phyloP scores from a whole-genome alignment of 2,113 vertebrate genomes.

The Tetrax tetrax region DNA sequence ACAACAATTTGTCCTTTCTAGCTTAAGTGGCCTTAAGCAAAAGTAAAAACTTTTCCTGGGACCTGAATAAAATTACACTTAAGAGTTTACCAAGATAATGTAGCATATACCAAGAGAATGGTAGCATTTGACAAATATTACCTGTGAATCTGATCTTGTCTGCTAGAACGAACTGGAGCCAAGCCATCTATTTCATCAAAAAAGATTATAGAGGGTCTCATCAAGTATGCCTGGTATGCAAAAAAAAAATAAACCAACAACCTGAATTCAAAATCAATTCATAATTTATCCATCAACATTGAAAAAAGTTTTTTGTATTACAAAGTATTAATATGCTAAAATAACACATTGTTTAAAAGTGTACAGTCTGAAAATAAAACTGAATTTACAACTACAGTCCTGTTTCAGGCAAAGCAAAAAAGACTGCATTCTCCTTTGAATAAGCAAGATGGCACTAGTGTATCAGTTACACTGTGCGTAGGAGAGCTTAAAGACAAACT shows the following conservation, averaged over 20 bases:
- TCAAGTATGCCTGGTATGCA: conserved; percentile 89
- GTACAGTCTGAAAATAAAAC: background rate
- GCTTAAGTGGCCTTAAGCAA: background rate
- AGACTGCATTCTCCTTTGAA: conserved; percentile 28
- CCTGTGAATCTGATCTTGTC: conserved; percentile 99
- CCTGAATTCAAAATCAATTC: background rate
- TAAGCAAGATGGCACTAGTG: conserved; percentile 69
- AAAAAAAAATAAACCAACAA: background rate
- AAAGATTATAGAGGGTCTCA: conserved; percentile 99
- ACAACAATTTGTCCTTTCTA: background rate
- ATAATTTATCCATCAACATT: background rate
- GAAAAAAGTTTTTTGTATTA: background rate
- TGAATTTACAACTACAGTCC: background rate
- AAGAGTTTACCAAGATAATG: background rate
- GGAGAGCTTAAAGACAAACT: background rate
- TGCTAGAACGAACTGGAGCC: conserved; percentile 97
- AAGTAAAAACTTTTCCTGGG: background rate
- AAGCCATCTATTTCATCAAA: conserved; percentile 99
- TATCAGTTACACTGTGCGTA: conserved; percentile 2
- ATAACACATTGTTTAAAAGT: background rate
- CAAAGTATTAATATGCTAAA: background rate
- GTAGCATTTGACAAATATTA: conserved; percentile 55
- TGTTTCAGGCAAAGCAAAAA: background rate
- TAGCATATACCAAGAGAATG: background rate
- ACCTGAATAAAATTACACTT: background rate